Evolutionary conservation across 2,113 vertebrate genomes (phyloP).

Genomic region (Paramisgurnus dabryanus): DNA sequence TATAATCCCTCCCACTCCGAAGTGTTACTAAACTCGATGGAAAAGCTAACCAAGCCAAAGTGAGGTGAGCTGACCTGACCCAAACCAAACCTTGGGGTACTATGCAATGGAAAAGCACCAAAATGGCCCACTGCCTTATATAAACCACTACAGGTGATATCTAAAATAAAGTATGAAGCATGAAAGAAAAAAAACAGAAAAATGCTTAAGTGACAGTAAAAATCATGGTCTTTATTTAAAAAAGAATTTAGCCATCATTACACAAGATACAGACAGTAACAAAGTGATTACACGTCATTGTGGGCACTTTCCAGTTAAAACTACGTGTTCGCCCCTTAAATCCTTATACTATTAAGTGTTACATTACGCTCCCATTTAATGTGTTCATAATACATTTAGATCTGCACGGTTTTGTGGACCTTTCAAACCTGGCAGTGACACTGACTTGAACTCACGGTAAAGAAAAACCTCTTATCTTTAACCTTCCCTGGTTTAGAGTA

Average conservation of each 20-base stretch:
- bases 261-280: conserved; percentile 47
- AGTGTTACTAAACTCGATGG: too few species aligned
- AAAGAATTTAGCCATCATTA: conserved; percentile 42
- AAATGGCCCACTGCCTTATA: too few species aligned
- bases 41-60: too few species aligned
- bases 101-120: too few species aligned
- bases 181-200: neutral
- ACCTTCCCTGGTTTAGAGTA: conserved; percentile 2
- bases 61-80: too few species aligned
- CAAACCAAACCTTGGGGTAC: too few species aligned
- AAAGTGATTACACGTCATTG: conserved; percentile 49
- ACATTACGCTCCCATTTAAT: conserved; percentile 24
- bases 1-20: too few species aligned
- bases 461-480: neutral
- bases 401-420: conserved; percentile 1
- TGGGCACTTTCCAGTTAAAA: conserved; percentile 50
- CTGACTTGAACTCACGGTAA: neutral
- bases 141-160: neutral
- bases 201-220: conserved; percentile 40
- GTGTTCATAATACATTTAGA: conserved; percentile 33
- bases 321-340: conserved; percentile 19
- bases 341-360: conserved; percentile 42
- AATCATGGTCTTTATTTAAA: conserved; percentile 50
- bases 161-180: neutral
- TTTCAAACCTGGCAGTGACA: conserved; percentile 19